Evolutionary conservation across 1,140 invertebrate species (phyloP).

Genomic region (Scaptomyza hsui): DNA sequence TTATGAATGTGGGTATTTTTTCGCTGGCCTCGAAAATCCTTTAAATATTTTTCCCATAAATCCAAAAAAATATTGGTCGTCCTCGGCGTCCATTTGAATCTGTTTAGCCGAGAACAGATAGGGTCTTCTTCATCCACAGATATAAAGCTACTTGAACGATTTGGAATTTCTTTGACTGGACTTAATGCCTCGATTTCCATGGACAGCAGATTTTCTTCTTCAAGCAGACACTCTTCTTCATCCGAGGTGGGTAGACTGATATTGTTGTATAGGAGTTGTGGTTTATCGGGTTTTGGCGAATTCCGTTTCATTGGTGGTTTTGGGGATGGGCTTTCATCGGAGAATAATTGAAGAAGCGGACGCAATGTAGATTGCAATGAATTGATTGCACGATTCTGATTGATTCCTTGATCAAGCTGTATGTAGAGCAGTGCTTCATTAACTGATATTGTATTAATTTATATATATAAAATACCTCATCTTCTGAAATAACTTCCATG

Average conservation of each 20-base stretch:
- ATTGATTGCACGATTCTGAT: background rate
- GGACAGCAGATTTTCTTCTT: background rate
- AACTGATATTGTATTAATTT: background rate
- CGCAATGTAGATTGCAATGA: slow-evolving; percentile 6
- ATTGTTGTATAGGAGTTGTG: slow-evolving; percentile 13
- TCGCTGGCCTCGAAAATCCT: slow-evolving; percentile 21
- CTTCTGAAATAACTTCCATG: background rate
- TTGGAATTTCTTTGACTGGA: background rate
- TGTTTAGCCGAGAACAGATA: background rate
- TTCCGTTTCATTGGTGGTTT: background rate
- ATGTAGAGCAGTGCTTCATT: too few relatives aligned
- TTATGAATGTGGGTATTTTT: slow-evolving; percentile 45
- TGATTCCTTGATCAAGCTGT: background rate
- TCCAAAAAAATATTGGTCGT: slow-evolving; percentile 53
- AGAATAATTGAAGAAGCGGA: slow-evolving; percentile 27
- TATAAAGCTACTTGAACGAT: background rate
- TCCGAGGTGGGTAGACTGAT: slow-evolving; percentile 26
- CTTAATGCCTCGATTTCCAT: background rate
- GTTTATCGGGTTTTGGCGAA: background rate
- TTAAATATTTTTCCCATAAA: slow-evolving; percentile 49
- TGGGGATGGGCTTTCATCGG: slow-evolving; percentile 7
- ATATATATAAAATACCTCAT: slow-evolving; percentile 6
- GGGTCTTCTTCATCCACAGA: slow-evolving; percentile 2
- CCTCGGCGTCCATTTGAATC: slow-evolving; percentile 51
- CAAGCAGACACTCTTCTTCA: background rate